These are phyloP conservation scores for Petrocephalus schoutedeni DNA, from an alignment of 2,797 vertebrate species.

Conservation along the genomic window DNA sequence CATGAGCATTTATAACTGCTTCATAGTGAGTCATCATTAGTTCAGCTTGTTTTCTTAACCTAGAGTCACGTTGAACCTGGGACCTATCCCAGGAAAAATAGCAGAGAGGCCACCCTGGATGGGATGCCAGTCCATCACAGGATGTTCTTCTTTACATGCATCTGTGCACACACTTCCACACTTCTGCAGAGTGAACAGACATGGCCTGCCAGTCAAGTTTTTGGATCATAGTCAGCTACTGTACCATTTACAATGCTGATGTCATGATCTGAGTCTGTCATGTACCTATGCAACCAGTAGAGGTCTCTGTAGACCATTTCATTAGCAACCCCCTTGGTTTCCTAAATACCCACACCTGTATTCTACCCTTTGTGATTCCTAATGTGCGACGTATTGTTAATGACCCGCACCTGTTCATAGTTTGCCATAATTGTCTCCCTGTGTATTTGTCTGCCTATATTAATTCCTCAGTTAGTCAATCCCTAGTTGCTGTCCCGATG, in stretches of 20 bases:
- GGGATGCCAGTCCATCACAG: neutral
- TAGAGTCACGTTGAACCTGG: neutral
- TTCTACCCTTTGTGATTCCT: neutral
- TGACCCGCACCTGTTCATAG: neutral
- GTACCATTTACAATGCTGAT: neutral
- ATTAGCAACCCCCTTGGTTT: neutral
- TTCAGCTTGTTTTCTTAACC: neutral
- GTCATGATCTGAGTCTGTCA: neutral
- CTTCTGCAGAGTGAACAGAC: neutral
- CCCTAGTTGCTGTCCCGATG: neutral
- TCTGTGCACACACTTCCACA: neutral
- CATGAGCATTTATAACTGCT: neutral
- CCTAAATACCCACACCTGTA: neutral
- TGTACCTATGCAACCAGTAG: neutral
- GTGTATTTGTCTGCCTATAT: neutral
- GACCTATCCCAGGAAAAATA: neutral
- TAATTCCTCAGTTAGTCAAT: neutral
- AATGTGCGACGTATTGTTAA: neutral
- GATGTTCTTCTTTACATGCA: neutral
- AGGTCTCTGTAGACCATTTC: neutral
- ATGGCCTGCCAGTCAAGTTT: neutral
- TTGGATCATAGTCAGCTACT: neutral
- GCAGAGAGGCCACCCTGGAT: neutral
- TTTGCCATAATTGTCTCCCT: neutral
- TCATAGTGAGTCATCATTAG: neutral